Evolutionary conservation across 2,888 invertebrate species (phyloP).

Genomic region (Chymomyza procnemis): DNA sequence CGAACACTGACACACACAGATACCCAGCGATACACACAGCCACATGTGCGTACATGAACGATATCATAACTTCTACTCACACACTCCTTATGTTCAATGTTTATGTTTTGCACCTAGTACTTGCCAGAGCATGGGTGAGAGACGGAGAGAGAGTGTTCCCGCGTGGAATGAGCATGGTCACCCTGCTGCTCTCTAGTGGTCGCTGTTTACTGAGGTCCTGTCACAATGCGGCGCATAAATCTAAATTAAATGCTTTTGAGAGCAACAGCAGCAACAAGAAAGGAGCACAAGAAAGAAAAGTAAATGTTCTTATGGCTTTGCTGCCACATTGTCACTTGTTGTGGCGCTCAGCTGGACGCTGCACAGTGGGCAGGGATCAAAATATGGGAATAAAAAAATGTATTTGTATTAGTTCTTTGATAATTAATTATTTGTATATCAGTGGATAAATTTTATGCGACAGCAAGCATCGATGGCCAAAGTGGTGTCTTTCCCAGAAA

Average conservation of each 20-base stretch:
- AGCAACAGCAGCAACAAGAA: constrained; percentile 7
- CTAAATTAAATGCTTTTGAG: constrained; percentile 73
- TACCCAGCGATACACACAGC: not conserved
- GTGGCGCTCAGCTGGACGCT: constrained; percentile 20
- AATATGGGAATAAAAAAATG: not conserved
- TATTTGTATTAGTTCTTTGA: too few relatives aligned
- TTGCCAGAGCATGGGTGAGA: not conserved
- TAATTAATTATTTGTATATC: too few relatives aligned
- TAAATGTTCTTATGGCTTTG: constrained; percentile 26
- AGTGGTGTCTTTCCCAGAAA: too few relatives aligned
- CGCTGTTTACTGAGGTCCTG: constrained; percentile 42
- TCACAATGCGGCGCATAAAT: constrained; percentile 69
- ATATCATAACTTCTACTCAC: constrained; percentile 60
- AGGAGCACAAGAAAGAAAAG: constrained; percentile 12
- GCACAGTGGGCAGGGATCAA: not conserved
- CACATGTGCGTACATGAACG: not conserved
- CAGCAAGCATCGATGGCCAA: too few relatives aligned
- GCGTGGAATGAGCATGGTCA: not conserved
- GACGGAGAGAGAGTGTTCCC: too few relatives aligned
- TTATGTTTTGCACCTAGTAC: constrained; percentile 41
- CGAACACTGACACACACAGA: not conserved
- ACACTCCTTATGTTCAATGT: constrained; percentile 43
- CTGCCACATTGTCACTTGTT: constrained; percentile 65
- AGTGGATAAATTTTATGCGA: too few relatives aligned
- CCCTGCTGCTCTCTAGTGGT: not conserved